Percentiles rank a stretch among this genome's conserved stretches.
Conservation (phyloP, 2,113 vertebrate species). For the Rhinolophus ferrumequinum region DNA sequence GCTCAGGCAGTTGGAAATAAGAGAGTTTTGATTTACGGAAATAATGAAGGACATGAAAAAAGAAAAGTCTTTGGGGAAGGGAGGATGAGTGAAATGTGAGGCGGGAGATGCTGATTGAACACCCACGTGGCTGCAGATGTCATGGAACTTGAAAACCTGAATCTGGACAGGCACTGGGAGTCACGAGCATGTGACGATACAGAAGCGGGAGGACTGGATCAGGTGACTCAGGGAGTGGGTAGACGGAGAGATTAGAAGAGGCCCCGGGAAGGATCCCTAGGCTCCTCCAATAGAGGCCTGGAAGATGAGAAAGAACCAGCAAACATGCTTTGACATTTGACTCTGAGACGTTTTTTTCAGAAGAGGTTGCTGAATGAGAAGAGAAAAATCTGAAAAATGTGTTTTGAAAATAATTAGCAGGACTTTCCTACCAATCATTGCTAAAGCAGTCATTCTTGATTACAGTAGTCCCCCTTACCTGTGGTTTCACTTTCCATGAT, state of each 20-base stretch:
- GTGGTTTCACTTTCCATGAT: background rate
- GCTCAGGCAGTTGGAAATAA: background rate
- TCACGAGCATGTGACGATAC: rapidly evolving
- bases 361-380: background rate
- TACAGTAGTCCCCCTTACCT: background rate
- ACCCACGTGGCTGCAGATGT: rapidly evolving
- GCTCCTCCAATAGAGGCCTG: background rate
- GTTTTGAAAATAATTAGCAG: slow-evolving; percentile 4
- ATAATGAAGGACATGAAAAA: background rate
- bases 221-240: background rate
- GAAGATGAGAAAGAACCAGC: background rate
- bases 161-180: background rate
- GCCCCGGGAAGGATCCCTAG: background rate
- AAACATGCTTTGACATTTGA: background rate
- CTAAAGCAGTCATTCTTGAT: background rate
- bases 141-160: background rate
- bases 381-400: slow-evolving; percentile 21
- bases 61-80: background rate
- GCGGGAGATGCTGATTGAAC: background rate
- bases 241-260: background rate
- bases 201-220: background rate
- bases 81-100: background rate
- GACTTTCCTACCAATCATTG: background rate
- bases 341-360: background rate
- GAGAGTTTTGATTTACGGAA: background rate